Percentiles rank a stretch among this genome's conserved stretches.
Evolutionary conservation across 1,140 invertebrate species (phyloP).

Genomic region (Caerostris extrusa): DNA sequence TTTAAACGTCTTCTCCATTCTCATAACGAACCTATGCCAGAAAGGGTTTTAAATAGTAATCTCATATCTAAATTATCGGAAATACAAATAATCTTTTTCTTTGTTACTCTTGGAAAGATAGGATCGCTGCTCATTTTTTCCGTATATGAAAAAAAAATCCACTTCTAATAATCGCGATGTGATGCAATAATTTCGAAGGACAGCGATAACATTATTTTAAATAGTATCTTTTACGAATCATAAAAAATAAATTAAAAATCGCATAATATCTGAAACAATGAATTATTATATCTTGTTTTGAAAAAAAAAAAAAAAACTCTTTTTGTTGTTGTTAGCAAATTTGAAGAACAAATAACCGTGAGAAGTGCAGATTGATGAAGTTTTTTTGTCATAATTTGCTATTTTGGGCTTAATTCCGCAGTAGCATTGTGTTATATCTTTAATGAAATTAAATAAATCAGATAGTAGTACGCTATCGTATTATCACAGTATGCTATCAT

Average conservation of each 20-base stretch:
- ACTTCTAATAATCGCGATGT: not conserved
- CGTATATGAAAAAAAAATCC: constrained; percentile 7
- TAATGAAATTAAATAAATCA: too few relatives aligned
- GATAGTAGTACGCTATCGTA: too few relatives aligned
- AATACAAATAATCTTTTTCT: not conserved
- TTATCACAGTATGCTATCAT: too few relatives aligned
- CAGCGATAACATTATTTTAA: constrained; percentile 12
- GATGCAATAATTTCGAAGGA: constrained; percentile 9
- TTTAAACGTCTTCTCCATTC: too few relatives aligned
- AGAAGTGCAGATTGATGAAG: too few relatives aligned
- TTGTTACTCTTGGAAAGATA: not conserved
- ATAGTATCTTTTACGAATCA: not conserved
- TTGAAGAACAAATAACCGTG: too few relatives aligned
- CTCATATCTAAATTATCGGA: not conserved
- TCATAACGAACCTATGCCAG: not conserved
- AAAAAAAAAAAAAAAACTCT: too few relatives aligned
- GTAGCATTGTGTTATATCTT: too few relatives aligned
- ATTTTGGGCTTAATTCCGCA: too few relatives aligned
- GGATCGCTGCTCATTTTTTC: not conserved
- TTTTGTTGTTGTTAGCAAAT: too few relatives aligned
- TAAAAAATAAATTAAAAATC: not conserved
- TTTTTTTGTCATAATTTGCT: too few relatives aligned
- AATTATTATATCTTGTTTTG: not conserved
- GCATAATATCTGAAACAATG: not conserved
- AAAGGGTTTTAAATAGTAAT: not conserved